Conservation (phyloP, 2,888 invertebrate genomes). For the Leptinotarsa tumamoca region DNA sequence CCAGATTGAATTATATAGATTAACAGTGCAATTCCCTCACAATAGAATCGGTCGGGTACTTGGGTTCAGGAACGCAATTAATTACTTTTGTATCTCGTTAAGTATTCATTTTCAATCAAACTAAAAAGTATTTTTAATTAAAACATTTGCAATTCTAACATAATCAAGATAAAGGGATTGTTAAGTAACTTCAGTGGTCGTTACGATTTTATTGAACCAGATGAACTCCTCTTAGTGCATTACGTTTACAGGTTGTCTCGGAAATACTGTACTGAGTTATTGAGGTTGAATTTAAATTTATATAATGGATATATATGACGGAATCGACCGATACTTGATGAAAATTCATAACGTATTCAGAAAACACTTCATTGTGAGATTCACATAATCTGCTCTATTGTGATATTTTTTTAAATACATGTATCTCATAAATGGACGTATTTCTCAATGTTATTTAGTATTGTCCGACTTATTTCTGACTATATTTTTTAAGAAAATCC, state of each 20-base stretch:
- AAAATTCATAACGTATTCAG: too few species aligned
- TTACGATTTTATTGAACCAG: conserved; percentile 7
- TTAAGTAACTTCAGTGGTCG: conserved; percentile 2
- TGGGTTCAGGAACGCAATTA: conserved; percentile 26
- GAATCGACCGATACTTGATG: too few species aligned
- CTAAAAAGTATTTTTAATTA: conserved; percentile 14
- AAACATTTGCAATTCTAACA: neutral
- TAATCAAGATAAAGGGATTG: conserved; percentile 9
- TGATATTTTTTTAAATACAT: too few species aligned
- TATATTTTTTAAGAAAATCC: too few species aligned
- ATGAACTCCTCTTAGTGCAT: neutral
- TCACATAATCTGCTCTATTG: too few species aligned
- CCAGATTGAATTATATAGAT: conserved; percentile 30
- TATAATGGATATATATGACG: too few species aligned
- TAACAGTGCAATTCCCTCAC: conserved; percentile 28
- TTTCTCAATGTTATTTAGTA: too few species aligned
- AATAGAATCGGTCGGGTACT: conserved; percentile 28
- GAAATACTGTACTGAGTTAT: neutral
- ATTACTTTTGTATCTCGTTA: conserved; percentile 25
- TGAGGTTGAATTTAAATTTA: too few species aligned
- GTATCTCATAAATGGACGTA: too few species aligned
- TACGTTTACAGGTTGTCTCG: neutral
- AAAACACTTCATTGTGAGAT: too few species aligned
- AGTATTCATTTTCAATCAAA: conserved; percentile 28
- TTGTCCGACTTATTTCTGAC: too few species aligned